These are phyloP conservation scores for Brachionus plicatilis DNA, from an alignment of 1,140 invertebrate species.

Conservation along the genomic window DNA sequence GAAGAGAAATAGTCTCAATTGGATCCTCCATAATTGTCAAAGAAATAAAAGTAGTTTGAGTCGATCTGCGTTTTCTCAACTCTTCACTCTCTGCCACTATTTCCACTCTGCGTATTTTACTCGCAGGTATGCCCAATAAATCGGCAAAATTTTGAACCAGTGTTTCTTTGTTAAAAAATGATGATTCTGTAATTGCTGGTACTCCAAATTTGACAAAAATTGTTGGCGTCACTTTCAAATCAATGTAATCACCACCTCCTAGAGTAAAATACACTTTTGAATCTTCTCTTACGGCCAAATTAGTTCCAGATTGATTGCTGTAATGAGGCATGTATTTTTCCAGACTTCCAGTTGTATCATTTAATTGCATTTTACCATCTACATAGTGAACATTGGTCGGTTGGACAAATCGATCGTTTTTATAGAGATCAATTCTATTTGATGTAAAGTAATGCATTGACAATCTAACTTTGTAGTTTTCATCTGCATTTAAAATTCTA, in stretches of 20 bases:
- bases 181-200: background rate
- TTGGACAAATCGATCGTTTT: conserved; percentile 44
- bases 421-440: conserved; percentile 49
- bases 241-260: conserved; percentile 16
- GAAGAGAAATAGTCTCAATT: background rate
- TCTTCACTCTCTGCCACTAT: background rate
- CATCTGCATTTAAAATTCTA: conserved; percentile 45
- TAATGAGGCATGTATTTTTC: background rate
- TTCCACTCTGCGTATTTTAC: conserved; percentile 15
- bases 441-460: conserved; percentile 46
- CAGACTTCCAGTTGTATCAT: background rate
- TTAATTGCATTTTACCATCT: conserved; percentile 36
- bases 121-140: background rate
- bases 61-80: background rate
- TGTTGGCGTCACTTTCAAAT: conserved; percentile 18
- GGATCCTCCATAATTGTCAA: conserved; percentile 33
- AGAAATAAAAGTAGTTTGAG: background rate
- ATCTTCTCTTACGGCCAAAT: background rate
- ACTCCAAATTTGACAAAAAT: conserved; percentile 34
- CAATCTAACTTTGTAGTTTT: conserved; percentile 44
- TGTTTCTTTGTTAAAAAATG: background rate
- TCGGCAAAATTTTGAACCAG: conserved; percentile 13
- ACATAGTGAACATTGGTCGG: conserved; percentile 45
- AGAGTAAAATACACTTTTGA: conserved; percentile 25
- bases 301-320: conserved; percentile 15